Conservation (phyloP, 1,140 invertebrate genomes). For the Daktulosphaira vitifoliae region DNA sequence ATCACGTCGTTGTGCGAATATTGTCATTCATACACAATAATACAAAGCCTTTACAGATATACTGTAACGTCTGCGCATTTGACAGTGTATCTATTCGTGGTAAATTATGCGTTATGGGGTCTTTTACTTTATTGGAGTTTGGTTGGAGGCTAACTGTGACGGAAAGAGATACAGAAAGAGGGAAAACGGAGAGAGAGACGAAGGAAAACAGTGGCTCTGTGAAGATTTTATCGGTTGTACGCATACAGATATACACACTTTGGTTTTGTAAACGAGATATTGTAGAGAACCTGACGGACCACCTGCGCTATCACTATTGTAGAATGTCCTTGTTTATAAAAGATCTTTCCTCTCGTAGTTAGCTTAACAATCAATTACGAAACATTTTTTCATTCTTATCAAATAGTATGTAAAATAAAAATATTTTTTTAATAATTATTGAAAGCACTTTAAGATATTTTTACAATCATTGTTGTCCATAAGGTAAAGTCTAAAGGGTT, state of each 20-base stretch:
- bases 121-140: not conserved
- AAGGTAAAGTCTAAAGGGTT: too few species aligned
- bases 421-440: too few species aligned
- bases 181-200: not conserved
- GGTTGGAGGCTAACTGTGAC: not conserved
- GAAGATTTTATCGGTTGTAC: slow-evolving; percentile 20
- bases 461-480: too few species aligned
- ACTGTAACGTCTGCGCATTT: slow-evolving; percentile 28
- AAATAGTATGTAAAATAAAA: too few species aligned
- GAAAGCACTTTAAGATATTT: too few species aligned
- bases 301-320: slow-evolving; percentile 17
- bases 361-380: too few species aligned
- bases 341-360: not conserved
- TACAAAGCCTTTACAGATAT: not conserved
- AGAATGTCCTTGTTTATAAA: not conserved
- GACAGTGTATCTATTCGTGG: slow-evolving; percentile 12
- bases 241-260: not conserved
- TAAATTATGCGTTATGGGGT: slow-evolving; percentile 26
- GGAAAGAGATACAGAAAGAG: not conserved
- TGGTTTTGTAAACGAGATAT: slow-evolving; percentile 23
- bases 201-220: slow-evolving; percentile 25
- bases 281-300: slow-evolving; percentile 17
- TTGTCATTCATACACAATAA: slow-evolving; percentile 18
- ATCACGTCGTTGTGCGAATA: slow-evolving; percentile 22
- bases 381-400: too few species aligned